Evolutionary conservation across 2,797 vertebrate genomes (phyloP), one percentile per base, ranked within the genome.

Genomic region (Philypnodon macrostomus): DNA sequence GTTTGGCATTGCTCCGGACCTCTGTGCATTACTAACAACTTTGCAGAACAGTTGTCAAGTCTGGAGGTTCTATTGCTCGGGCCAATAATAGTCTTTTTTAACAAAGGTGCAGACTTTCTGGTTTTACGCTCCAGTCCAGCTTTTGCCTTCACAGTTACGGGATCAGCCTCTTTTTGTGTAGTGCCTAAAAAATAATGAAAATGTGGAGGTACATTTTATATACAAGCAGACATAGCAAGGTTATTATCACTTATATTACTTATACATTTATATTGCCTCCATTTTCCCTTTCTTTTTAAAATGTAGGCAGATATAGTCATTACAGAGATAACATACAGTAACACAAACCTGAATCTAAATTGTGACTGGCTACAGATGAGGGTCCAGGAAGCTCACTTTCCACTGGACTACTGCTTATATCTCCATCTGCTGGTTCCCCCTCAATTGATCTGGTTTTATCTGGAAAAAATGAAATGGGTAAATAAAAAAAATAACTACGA

Each of bases 361-460:
- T 81, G 59, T 85, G 88, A 80, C 90, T 73, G 41, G 83, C 85
- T n/a, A 48, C 1, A 63, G 69, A 41, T 39, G 66, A 55, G 67
- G 81, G 63, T 67, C 70, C 82, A 44, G 86, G 35, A 45, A 67
- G 63, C 70, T 87, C 81, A 50, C 47, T 89, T 77, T 86, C 90
- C 73, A 77, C 84, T 40, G 79, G 76, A 80, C 48, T 77, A 50
- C 64, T 87, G 86, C 77, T 61, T 50, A 67, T 76, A 73, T 79
- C 87, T 36, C 58, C 86, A 37, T 82, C 81, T 5, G 14, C 77
- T 15, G 61, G 34, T 31, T 87, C 91, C 46, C 77, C 89, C 67
- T 93, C 93, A 64, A 73, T 66, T 46, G 72, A 78, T 65, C 87
- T 94, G 56, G 64, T 85, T 90, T 95, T 95, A 81, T 93, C 96